Evolutionary conservation across 1,140 invertebrate genomes (phyloP).

Genomic region (Agrypnia vestita): DNA sequence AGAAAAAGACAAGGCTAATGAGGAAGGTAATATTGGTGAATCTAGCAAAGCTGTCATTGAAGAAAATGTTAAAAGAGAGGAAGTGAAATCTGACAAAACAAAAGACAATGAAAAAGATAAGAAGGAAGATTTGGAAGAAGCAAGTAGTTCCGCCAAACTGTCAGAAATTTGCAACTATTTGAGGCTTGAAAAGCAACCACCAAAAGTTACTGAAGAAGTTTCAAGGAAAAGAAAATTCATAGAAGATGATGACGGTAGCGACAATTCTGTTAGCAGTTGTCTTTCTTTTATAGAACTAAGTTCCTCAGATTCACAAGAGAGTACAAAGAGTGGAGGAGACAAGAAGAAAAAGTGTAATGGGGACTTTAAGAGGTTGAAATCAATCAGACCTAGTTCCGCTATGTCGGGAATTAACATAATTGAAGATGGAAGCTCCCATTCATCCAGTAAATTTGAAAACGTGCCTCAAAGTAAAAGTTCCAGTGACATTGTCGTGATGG

Average conservation of each 20-base stretch:
- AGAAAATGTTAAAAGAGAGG: not conserved
- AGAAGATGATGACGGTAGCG: constrained; percentile 24
- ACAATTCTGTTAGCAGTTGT: constrained; percentile 30
- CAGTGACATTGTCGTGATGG: constrained; percentile 9
- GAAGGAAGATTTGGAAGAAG: not conserved
- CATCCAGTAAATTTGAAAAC: not conserved
- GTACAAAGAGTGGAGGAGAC: constrained; percentile 13
- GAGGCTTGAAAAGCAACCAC: constrained; percentile 6
- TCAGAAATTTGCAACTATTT: constrained; percentile 4
- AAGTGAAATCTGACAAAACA: not conserved
- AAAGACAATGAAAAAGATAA: not conserved
- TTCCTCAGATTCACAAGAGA: constrained; percentile 45
- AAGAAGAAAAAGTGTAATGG: constrained; percentile 10
- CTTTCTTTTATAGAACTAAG: constrained; percentile 43
- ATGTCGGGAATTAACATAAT: constrained; percentile 46
- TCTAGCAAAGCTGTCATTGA: not conserved
- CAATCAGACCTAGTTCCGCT: constrained; percentile 35
- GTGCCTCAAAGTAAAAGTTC: not conserved
- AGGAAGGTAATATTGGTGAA: not conserved
- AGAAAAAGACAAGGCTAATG: constrained; percentile 10
- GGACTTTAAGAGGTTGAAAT: constrained; percentile 10
- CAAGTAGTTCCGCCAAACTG: not conserved
- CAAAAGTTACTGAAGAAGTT: constrained; percentile 3
- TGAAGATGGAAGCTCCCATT: constrained; percentile 30
- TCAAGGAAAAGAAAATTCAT: constrained; percentile 12